phyloP scores from a whole-genome alignment of 2,797 vertebrate species.

The Champsocephalus esox region DNA sequence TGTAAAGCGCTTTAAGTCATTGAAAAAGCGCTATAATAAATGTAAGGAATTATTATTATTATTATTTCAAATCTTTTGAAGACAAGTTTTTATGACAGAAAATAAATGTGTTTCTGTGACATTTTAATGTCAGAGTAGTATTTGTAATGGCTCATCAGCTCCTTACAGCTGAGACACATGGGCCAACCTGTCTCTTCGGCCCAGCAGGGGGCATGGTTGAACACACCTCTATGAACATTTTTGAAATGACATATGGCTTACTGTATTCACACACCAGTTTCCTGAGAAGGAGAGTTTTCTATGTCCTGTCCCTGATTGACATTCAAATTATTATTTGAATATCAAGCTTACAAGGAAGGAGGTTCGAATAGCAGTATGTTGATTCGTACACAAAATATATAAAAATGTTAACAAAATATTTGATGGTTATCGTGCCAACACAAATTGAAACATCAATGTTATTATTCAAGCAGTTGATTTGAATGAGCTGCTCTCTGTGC shows the following conservation, averaged over 20 bases:
- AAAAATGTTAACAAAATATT: not conserved
- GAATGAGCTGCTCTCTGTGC: conserved; percentile 3
- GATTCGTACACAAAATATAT: conserved; percentile 14
- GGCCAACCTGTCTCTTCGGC: not conserved
- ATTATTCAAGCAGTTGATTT: conserved; percentile 8
- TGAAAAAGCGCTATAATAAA: no score
- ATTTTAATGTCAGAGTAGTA: not conserved
- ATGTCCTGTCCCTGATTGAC: not conserved
- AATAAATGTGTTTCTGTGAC: not conserved
- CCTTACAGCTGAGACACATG: not conserved
- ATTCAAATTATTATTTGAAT: not conserved
- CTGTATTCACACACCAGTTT: not conserved
- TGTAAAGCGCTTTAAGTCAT: no score
- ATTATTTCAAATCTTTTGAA: not conserved
- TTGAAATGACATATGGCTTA: not conserved
- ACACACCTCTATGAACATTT: conserved; percentile 29
- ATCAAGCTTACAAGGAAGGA: not conserved
- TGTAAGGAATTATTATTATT: no score
- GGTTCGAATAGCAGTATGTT: not conserved
- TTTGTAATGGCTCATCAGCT: not conserved
- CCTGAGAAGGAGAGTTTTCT: not conserved
- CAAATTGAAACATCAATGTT: conserved; percentile 6
- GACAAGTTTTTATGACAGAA: not conserved
- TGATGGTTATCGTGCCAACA: conserved; percentile 2
- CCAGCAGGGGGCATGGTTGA: conserved; percentile 75